phyloP scores from a whole-genome alignment of 2,888 invertebrate genomes.

The Pyrrhia umbra region DNA sequence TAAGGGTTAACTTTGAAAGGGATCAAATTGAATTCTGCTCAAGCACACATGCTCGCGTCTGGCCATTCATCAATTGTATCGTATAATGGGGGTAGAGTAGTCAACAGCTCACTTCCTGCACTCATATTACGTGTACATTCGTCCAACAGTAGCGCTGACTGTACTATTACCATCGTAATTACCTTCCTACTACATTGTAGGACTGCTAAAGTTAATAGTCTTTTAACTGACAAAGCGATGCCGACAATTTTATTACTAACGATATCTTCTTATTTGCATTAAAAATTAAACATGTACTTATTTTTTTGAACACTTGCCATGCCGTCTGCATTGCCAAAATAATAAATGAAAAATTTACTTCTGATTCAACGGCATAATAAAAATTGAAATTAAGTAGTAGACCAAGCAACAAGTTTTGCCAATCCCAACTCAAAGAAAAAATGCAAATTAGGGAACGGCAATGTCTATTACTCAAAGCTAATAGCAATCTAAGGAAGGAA shows the following conservation, averaged over 20 bases:
- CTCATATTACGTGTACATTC: conserved; percentile 65
- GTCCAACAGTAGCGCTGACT: conserved; percentile 50
- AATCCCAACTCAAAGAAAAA: conserved; percentile 30
- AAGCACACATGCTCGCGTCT: conserved; percentile 84
- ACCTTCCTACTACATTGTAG: conserved; percentile 58
- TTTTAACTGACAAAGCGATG: conserved; percentile 5
- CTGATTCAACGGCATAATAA: conserved; percentile 14
- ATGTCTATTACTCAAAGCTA: conserved; percentile 48
- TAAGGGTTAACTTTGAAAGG: conserved; percentile 85
- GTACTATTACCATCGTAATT: conserved; percentile 56
- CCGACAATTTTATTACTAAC: not conserved
- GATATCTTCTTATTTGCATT: not conserved
- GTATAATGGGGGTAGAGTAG: conserved; percentile 83
- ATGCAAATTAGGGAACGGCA: conserved; percentile 54
- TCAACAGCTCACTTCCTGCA: conserved; percentile 83
- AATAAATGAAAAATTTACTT: conserved; percentile 4
- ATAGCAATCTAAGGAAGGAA: conserved; percentile 64
- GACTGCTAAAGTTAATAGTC: conserved; percentile 30
- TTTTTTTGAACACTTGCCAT: not conserved
- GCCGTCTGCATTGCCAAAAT: not conserved
- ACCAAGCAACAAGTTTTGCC: conserved; percentile 31
- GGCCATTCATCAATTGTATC: conserved; percentile 87
- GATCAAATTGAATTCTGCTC: conserved; percentile 86
- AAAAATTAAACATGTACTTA: not conserved
- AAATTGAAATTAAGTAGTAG: conserved; percentile 35